Base-by-base conservation (phyloP, 1,140 invertebrate species). In the Sitophilus oryzae region DNA sequence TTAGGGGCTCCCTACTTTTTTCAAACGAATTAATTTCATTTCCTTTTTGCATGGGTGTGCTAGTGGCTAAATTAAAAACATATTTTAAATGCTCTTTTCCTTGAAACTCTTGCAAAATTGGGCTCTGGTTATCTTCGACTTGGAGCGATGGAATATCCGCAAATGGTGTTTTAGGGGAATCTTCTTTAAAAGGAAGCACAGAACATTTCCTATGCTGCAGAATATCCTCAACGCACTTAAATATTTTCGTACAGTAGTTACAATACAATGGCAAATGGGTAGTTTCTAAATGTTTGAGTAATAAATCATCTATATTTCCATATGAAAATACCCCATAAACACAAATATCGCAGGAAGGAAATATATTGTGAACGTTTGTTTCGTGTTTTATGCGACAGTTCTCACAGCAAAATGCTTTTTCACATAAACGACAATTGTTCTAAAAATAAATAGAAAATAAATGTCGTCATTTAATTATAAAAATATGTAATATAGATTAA, bases 381-480 rank as follows among this genome's bases (percentile, higher is more conserved):
- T 65, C 64, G 45, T 65, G 64, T 21, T 56, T 53, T 22, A 52
- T 16, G 4, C 64, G 59, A 48, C 64, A 65, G 11, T 53, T 58
- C 50, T 53, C 34, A 46, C 64, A 65, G 52, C 64, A 65, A 52
- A 63, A 65, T n/a, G 43, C 44, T 47, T 63, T 60, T 30, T 30
- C 19, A 51, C 64, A 65, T 10, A 63, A 46, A 30, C 61, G 54
- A 51, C 64, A 65, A n/a, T 57, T 47, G 53, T 65, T 63, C 64
- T 65, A 35, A 50, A 65, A 53, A 19, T 56, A 14, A 16, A 52
- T 6, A 18, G 18, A 18, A 56, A 58, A 23, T 30, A 40, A 34
- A 34, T 44, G 38, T 38, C 16, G 36, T 47, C n/a, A 16, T 42
- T 40, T 16, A 23, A 22, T 43, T 14, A 3, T 21, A 43, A 10